Base-by-base conservation (phyloP, 2,888 invertebrate species). In the Odontocolon sp. region DNA sequence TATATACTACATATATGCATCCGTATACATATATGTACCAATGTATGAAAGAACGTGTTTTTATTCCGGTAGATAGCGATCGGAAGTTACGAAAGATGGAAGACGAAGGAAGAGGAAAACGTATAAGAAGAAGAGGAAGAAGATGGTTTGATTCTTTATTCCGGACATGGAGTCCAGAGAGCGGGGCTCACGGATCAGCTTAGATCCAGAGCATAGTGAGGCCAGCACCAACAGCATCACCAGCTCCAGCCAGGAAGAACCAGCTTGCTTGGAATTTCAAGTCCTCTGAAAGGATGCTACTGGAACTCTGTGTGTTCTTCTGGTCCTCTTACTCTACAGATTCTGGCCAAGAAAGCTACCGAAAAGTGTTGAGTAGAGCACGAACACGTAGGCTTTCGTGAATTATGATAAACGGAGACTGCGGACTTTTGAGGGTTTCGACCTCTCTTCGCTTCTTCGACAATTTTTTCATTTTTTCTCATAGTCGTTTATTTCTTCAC, bases 131-230 rank as follows among this genome's bases (percentile, higher is more conserved):
- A 81, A 63, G 79, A 78, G 72, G 79, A 78, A 38, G 61, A 57
- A 75, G 73, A 84, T 63, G 68, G 82, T 83, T 85, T 83, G 84
- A 86, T 87, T 87, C 85, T 87, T 87, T 85, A 87, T 87, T 87
- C 86, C 83, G 82, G 67, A 81, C 86, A 85, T 84, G 83, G 79
- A 84, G 79, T 78, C 80, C 82, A 66, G 76, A 79, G 82, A 78
- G 82, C 85, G 82, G 81, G 61, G 74, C 80, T 80, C 84, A 80
- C 80, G 80, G 81, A 79, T 72, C 68, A 69, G 57, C 67, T 67
- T 50, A 72, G 68, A 64, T 77, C 68, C 52, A 66, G 42, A 57
- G 68, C 63, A 72, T 31, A 69, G 42, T 33, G 21, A 18, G 57
- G 33, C 31, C 6, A 54, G 36, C 5, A 36, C 5, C 6, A 9